Conservation (phyloP, 1,140 invertebrate genomes). For the Onthophagus taurus region DNA sequence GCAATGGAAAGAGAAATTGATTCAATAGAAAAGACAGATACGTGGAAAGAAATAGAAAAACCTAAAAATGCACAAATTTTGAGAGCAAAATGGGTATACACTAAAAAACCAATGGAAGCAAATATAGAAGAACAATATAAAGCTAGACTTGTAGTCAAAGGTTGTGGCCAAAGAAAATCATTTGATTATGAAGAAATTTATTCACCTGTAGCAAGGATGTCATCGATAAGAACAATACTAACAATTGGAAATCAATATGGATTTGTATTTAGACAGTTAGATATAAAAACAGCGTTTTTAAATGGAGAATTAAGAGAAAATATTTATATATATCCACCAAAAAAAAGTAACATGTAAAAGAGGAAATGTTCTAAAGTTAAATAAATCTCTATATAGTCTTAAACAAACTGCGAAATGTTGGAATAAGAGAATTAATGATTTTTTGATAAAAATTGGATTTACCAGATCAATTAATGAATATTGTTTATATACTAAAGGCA, state of each 20-base stretch:
- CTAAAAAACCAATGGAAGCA: not conserved
- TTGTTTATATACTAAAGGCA: slow-evolving; percentile 14
- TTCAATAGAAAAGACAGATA: slow-evolving; percentile 15
- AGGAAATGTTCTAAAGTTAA: slow-evolving; percentile 27
- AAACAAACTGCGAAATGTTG: slow-evolving; percentile 33
- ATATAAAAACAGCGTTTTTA: slow-evolving; percentile 37
- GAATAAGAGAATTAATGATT: slow-evolving; percentile 23
- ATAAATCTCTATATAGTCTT: slow-evolving; percentile 31
- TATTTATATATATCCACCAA: slow-evolving; percentile 34
- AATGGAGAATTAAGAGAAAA: slow-evolving; percentile 32
- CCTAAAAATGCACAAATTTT: slow-evolving; percentile 5
- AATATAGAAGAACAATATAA: slow-evolving; percentile 9
- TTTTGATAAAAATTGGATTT: slow-evolving; percentile 10
- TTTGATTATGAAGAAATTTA: slow-evolving; percentile 13
- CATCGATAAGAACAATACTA: slow-evolving; percentile 17
- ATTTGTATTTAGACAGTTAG: slow-evolving; percentile 30
- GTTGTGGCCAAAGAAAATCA: slow-evolving; percentile 14
- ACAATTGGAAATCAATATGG: slow-evolving; percentile 11
- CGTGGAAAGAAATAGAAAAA: slow-evolving; percentile 8
- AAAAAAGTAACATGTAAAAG: too few relatives aligned
- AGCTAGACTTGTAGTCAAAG: slow-evolving; percentile 17
- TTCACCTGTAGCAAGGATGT: slow-evolving; percentile 18
- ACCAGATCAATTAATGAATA: slow-evolving; percentile 13
- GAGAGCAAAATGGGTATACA: slow-evolving; percentile 11
- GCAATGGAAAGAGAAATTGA: slow-evolving; percentile 14